A percentile compares a stretch with the other conserved stretches of the same genome.
These are phyloP conservation scores for Caenorhabditis wallacei DNA, from an alignment of 2,888 invertebrate species.

Conservation along the genomic window DNA sequence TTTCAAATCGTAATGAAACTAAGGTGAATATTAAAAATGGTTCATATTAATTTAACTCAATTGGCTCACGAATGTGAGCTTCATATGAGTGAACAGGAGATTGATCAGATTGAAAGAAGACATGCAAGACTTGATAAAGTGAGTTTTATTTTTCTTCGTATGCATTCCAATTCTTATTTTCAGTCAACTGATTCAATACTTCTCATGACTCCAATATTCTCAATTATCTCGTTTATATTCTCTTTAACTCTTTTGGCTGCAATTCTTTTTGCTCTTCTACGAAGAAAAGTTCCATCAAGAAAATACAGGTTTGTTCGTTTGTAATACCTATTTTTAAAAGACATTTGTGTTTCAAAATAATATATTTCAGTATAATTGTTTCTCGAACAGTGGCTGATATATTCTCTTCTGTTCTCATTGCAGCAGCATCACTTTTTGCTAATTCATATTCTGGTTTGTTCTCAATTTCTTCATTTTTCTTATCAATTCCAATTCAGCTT, in stretches of 20 bases:
- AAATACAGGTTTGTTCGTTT: conserved; percentile 73
- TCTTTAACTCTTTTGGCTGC: conserved; percentile 66
- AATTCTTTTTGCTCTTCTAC: conserved; percentile 67
- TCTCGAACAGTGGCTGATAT: conserved; percentile 70
- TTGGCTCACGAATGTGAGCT: conserved; percentile 63
- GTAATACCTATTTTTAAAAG: too few species aligned
- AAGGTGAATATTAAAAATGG: conserved; percentile 39
- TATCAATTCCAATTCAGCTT: conserved; percentile 58
- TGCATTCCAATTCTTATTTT: not conserved
- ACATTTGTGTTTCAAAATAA: not conserved
- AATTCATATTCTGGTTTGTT: conserved; percentile 58
- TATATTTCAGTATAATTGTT: conserved; percentile 67
- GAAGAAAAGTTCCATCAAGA: conserved; percentile 70
- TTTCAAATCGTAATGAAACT: conserved; percentile 13
- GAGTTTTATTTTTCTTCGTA: not conserved
- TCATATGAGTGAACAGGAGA: conserved; percentile 55
- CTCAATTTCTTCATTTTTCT: not conserved
- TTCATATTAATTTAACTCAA: conserved; percentile 59
- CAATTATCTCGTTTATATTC: conserved; percentile 63
- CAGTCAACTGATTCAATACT: conserved; percentile 67
- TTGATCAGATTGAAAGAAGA: conserved; percentile 54
- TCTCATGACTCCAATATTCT: conserved; percentile 67
- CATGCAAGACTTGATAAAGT: conserved; percentile 59
- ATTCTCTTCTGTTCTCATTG: conserved; percentile 69
- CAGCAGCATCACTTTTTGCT: conserved; percentile 68